Base-by-base conservation (phyloP, 1,140 invertebrate genomes). In the Papilio dardanus region DNA sequence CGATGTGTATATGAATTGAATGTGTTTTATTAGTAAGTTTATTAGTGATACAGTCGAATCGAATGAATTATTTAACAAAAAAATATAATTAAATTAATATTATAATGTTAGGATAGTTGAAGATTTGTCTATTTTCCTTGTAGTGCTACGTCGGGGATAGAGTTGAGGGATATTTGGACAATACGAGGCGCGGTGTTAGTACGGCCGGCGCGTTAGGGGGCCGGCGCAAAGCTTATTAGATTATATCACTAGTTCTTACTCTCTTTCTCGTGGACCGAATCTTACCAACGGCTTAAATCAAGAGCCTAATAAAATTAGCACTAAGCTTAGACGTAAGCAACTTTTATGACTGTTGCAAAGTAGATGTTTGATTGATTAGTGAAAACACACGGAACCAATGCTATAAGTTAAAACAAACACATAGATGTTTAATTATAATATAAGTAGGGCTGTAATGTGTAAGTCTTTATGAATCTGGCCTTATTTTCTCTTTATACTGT, bases 71-170 rank as follows among this genome's bases (percentile, higher is more conserved):
- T 84, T 80, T 79, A 79, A n/a, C n/a, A 84, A 78, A 77, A 58
- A 12, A 74, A 31, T 74, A 62, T 62, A 62, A 40, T n/a, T 54
- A 79, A 68, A 79, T 75, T 31, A 67, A 77, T 79, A 81, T 76
- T 77, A 80, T 77, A 78, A 77, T 58, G 83, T 81, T 79, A 81
- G 77, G 40, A 78, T 85, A 85, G 83, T 85, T 83, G 78, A 86
- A 86, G 79, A 85, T 75, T 85, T 85, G 86, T 91, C 89, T 91
- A 91, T 91, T 91, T 89, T 91, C 88, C 88, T 62, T 62, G 88
- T 90, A 91, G 88, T 86, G 83, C 86, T 84, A 81, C 83, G 85
- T 88, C 80, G 80, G 82, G 85, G 81, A 86, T 88, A 85, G 81
- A 76, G 80, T 73, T 79, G 79, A 83, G 84, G 82, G 80, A 81